These are phyloP conservation scores for Mythimna pallens DNA, from an alignment of 2,888 invertebrate genomes.

Conservation along the genomic window DNA sequence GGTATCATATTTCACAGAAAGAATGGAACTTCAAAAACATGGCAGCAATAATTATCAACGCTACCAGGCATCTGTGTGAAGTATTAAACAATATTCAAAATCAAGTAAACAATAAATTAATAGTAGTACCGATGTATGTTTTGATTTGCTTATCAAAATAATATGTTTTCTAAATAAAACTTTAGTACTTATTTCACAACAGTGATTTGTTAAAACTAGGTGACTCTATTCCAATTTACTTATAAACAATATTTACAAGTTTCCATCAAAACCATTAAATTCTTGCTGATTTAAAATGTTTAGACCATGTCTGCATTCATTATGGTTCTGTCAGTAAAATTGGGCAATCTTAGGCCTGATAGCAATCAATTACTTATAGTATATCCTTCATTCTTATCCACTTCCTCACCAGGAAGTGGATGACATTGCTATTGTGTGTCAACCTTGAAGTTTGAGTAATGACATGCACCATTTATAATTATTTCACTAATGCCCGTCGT, in stretches of 20 bases:
- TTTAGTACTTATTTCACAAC: no score
- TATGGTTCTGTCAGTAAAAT: neutral
- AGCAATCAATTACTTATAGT: conserved; percentile 64
- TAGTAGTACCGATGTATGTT: neutral
- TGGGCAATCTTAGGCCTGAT: neutral
- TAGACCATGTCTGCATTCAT: neutral
- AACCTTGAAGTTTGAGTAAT: conserved; percentile 86
- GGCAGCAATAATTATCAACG: no score
- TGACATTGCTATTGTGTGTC: conserved; percentile 85
- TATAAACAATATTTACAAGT: neutral
- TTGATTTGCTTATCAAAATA: neutral
- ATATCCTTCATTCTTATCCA: conserved; percentile 79
- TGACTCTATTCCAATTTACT: neutral
- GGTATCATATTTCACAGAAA: no score
- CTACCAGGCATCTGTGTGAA: no score
- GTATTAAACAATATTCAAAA: neutral
- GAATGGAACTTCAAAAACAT: no score
- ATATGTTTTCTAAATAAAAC: neutral
- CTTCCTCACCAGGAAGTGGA: conserved; percentile 83
- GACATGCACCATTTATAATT: conserved; percentile 83
- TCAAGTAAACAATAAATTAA: neutral
- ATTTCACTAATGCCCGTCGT: conserved; percentile 84
- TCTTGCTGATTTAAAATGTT: neutral
- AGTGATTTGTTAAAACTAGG: neutral
- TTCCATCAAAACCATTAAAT: neutral